phyloP scores from a whole-genome alignment of 2,888 invertebrate species.

The Tiliacea aurago region DNA sequence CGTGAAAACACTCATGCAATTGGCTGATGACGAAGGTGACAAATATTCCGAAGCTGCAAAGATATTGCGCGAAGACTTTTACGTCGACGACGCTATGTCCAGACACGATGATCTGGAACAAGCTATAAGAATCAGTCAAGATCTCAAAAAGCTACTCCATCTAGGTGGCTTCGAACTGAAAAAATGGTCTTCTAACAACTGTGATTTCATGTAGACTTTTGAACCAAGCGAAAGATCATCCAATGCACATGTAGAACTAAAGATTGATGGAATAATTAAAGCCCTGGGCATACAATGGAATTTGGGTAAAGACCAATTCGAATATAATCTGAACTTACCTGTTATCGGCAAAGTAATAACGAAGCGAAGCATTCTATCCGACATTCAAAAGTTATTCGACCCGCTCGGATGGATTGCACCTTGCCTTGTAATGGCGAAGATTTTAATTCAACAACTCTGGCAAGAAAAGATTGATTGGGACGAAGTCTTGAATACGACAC shows the following conservation, averaged over 20 bases:
- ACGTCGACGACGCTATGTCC: neutral
- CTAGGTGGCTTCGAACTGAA: constrained; percentile 1
- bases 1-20: neutral
- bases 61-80: neutral
- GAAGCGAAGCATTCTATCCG: constrained; percentile 40
- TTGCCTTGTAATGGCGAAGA: constrained; percentile 31
- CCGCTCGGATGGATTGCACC: constrained; percentile 51
- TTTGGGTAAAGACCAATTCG: constrained; percentile 5
- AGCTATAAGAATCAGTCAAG: neutral
- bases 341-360: constrained; percentile 16
- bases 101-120: neutral
- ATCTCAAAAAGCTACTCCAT: neutral
- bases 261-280: neutral
- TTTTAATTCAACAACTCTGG: constrained; percentile 55
- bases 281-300: neutral
- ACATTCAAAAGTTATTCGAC: constrained; percentile 44
- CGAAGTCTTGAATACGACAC: constrained; percentile 16
- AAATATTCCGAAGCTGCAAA: neutral
- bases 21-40: constrained; percentile 1
- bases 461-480: constrained; percentile 45
- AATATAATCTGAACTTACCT: constrained; percentile 1
- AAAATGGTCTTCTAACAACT: constrained; percentile 9
- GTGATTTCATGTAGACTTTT: constrained; percentile 2
- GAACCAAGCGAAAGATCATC: neutral
- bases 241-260: constrained; percentile 4